These are phyloP conservation scores for Alectoris magna DNA, from an alignment of 2,797 vertebrate genomes.

Conservation along the genomic window DNA sequence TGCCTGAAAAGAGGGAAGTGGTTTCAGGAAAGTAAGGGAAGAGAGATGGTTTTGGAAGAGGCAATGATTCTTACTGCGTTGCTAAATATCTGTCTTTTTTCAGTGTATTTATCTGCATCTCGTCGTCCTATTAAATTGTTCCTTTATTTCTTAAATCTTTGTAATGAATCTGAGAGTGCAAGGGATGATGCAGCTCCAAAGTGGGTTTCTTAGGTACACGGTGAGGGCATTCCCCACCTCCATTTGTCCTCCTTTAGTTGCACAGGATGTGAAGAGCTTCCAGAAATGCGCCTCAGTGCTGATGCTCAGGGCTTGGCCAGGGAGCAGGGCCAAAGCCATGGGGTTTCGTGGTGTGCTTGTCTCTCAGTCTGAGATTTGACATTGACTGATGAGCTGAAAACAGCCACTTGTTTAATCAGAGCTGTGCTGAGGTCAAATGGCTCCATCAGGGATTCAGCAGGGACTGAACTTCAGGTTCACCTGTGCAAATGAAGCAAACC, in stretches of 20 bases:
- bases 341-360: neutral
- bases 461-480: neutral
- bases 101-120: neutral
- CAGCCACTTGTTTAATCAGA: neutral
- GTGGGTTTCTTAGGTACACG: neutral
- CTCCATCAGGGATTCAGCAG: neutral
- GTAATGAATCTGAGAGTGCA: neutral
- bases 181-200: neutral
- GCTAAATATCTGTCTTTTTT: neutral
- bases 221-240: neutral
- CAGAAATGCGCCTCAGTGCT: neutral
- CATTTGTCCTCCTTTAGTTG: neutral
- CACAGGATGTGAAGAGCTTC: neutral
- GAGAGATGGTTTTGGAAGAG: neutral
- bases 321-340: neutral
- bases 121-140: neutral
- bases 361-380: neutral
- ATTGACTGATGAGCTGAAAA: neutral
- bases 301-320: neutral
- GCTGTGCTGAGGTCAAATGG: neutral
- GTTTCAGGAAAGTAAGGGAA: neutral
- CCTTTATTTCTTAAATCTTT: neutral
- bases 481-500: neutral
- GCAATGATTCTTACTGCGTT: neutral
- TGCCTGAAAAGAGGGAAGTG: neutral